Conservation (phyloP, 35 echinoderm and acorn worm species). For the Lytechinus pictus region DNA sequence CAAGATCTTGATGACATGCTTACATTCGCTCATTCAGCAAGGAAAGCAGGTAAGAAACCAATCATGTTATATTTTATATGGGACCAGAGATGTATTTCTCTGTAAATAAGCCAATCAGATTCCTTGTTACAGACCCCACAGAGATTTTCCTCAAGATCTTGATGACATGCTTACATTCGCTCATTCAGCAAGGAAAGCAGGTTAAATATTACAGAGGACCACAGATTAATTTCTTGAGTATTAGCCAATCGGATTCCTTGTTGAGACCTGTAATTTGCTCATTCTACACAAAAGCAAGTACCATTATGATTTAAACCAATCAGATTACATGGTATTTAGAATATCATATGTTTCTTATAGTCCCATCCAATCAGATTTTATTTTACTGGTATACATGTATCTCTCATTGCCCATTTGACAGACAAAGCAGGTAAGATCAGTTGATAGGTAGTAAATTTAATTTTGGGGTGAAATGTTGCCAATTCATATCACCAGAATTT, state of each 20-base stretch:
- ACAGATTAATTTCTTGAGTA: background rate
- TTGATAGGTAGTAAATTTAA: too few relatives aligned
- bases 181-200: conserved; percentile 79
- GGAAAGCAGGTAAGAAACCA: conserved; percentile 73
- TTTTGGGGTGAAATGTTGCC: too few relatives aligned
- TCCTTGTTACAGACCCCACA: conserved; percentile 55
- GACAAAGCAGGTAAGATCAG: too few relatives aligned
- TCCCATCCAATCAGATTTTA: too few relatives aligned
- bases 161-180: conserved; percentile 95
- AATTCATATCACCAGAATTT: too few relatives aligned
- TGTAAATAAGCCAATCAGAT: too few relatives aligned
- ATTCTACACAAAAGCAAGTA: background rate
- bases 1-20: conserved; percentile 91
- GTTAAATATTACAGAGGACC: background rate
- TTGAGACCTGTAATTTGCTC: background rate
- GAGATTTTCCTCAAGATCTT: conserved; percentile 59
- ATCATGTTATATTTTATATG: background rate
- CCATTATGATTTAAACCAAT: background rate
- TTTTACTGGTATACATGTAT: too few relatives aligned
- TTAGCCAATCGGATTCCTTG: background rate
- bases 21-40: conserved; percentile 77
- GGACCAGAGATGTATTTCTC: too few relatives aligned
- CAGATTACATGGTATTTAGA: background rate
- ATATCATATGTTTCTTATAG: too few relatives aligned
- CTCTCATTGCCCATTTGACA: too few relatives aligned